A percentile compares a stretch with the other conserved stretches of the same genome.
Conservation (phyloP, 2,113 vertebrate species). For the Chelonoidis abingdonii region DNA sequence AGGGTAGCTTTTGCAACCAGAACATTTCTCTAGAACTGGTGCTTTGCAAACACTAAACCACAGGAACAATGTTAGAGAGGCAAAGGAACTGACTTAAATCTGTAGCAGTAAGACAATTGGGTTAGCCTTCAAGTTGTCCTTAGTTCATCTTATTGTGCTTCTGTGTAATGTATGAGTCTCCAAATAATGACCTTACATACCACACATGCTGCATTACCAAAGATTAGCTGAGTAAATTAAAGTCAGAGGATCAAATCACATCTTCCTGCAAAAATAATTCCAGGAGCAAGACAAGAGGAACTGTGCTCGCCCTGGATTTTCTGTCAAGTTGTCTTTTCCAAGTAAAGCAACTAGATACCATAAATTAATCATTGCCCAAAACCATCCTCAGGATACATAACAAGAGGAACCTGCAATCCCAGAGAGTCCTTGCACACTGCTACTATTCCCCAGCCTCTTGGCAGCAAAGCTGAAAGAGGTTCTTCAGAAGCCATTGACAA, state of each 20-base stretch:
- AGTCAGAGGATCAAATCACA: not conserved
- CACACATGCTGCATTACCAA: not conserved
- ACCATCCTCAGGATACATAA: not conserved
- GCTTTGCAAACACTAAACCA: constrained; percentile 67
- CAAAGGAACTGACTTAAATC: constrained; percentile 41
- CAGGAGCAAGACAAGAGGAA: not conserved
- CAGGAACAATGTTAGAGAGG: constrained; percentile 37
- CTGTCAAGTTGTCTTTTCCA: not conserved
- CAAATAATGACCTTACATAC: not conserved
- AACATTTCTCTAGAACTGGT: constrained; percentile 59
- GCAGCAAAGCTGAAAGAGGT: not conserved
- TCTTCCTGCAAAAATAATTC: not conserved
- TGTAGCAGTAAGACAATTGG: not conserved
- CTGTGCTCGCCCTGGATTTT: not conserved
- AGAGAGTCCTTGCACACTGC: not conserved
- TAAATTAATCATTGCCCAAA: not conserved
- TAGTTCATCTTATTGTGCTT: not conserved
- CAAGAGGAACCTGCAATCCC: not conserved
- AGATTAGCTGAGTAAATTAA: not conserved
- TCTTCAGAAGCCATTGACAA: not conserved
- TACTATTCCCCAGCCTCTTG: not conserved
- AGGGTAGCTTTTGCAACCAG: constrained; percentile 48
- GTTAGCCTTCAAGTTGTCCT: constrained; percentile 19
- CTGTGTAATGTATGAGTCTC: not conserved
- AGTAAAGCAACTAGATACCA: too few relatives aligned